Base-by-base conservation (phyloP, 2,113 vertebrate genomes). In the Cephalopterus ornatus region DNA sequence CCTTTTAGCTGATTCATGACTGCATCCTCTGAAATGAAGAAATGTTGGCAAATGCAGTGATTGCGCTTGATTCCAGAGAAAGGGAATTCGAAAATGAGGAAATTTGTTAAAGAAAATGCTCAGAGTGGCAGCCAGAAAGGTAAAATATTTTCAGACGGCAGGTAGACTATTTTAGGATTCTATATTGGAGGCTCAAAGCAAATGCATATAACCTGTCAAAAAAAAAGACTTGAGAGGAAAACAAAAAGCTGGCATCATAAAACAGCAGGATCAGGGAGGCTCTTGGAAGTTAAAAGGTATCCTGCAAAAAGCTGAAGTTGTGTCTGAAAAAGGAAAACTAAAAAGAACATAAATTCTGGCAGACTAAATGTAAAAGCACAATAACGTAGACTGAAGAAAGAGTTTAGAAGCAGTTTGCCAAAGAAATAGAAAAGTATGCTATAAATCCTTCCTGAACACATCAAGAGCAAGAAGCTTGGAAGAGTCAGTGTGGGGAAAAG, bases 261-360 rank as follows among this genome's bases (percentile, higher is more conserved):
- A 97, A 92, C 73, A 92, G 93, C 93, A 95, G 93, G 89, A 97
- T 96, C 95, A 91, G 96, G 93, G 94, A 97, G 84, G 86, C 95
- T 97, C 86, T 68, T 97, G 96, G 92, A 97, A 97, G 96, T 95
- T 96, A 95, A 96, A 97, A 97, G 73, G 89, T 97, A 95, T 32
- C 65, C 93, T 95, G 95, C 84, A 93, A 96, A 95, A 97, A 95
- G 94, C 96, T 95, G 93, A 93, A 95, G 94, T 91, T 95, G 93
- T 65, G 94, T 92, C 86, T 96, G 91, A 95, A 93, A 95, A 93
- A 91, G 91, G 73, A 93, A 87, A 96, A 96, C 95, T 91, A 63
- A 96, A 95, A 97, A 93, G 96, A 97, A 97, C 95, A 95, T 97
- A 96, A 96, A 97, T 94, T 95, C 91, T 97, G 89, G 86, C 96